Conservation (phyloP, 2,797 vertebrate species). For the Allobates femoralis region DNA sequence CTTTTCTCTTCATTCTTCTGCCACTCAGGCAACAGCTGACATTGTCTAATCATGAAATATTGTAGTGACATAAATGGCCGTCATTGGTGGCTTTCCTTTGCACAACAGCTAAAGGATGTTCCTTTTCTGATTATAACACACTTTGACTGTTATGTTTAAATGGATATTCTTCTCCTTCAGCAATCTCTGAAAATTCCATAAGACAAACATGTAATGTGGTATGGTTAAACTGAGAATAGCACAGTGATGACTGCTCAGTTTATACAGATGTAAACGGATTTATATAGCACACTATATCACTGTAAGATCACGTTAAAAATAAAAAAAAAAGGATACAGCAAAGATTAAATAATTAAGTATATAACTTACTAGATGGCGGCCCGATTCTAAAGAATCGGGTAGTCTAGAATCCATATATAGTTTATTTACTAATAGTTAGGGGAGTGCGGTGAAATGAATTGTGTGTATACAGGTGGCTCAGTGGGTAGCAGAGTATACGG, state of each 20-base stretch:
- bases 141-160: slow-evolving; percentile 46
- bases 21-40: slow-evolving; percentile 41
- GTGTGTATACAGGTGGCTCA: too few relatives aligned
- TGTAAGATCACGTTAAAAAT: not conserved
- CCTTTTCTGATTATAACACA: slow-evolving; percentile 22
- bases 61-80: slow-evolving; percentile 47
- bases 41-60: slow-evolving; percentile 41
- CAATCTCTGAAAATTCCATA: slow-evolving; percentile 31
- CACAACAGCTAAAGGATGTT: slow-evolving; percentile 46
- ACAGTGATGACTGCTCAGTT: not conserved
- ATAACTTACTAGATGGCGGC: too few relatives aligned
- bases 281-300: not conserved
- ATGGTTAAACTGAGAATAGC: not conserved
- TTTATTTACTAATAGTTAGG: too few relatives aligned
- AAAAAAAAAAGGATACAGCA: not conserved
- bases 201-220: slow-evolving; percentile 16
- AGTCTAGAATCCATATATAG: too few relatives aligned
- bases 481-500: too few relatives aligned
- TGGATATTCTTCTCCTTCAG: slow-evolving; percentile 37
- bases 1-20: slow-evolving; percentile 9
- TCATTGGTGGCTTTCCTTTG: slow-evolving; percentile 38
- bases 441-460: too few relatives aligned
- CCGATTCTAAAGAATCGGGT: too few relatives aligned
- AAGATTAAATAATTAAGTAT: too few relatives aligned
- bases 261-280: not conserved